Conservation (phyloP, 2,888 invertebrate genomes). For the Amorpha juglandis region DNA sequence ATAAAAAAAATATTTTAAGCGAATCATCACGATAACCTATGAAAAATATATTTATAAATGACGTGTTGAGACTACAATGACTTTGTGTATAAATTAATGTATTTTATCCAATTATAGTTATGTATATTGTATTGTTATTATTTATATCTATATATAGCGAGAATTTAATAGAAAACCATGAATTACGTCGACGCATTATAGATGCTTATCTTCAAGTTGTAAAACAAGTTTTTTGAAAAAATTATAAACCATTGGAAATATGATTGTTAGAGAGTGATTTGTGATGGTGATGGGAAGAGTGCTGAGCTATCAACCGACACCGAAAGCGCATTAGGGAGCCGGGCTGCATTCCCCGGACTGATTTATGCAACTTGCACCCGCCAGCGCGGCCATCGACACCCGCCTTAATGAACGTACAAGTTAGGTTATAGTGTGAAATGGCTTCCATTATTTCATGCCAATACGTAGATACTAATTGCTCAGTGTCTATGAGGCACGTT, state of each 20-base stretch:
- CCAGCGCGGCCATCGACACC: conserved; percentile 73
- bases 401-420: conserved; percentile 78
- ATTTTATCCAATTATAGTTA: too few relatives aligned
- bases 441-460: conserved; percentile 76
- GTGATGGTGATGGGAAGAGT: conserved; percentile 42
- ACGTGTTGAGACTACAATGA: too few relatives aligned
- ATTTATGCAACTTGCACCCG: conserved; percentile 78
- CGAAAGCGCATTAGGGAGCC: conserved; percentile 81
- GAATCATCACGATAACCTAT: not conserved
- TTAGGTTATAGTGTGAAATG: conserved; percentile 74
- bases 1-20: not conserved
- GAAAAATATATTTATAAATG: not conserved
- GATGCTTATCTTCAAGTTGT: not conserved
- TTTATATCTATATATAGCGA: too few relatives aligned
- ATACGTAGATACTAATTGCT: conserved; percentile 61
- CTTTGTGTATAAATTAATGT: too few relatives aligned
- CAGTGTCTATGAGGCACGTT: conserved; percentile 54
- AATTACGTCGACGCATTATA: too few relatives aligned
- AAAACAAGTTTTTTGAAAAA: not conserved
- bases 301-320: conserved; percentile 77
- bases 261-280: conserved; percentile 13
- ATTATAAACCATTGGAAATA: not conserved
- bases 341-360: conserved; percentile 74
- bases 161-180: too few relatives aligned
- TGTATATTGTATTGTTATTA: too few relatives aligned